These are phyloP conservation scores for Turdus rufiventris DNA, from an alignment of 2,113 vertebrate genomes.

Conservation along the genomic window DNA sequence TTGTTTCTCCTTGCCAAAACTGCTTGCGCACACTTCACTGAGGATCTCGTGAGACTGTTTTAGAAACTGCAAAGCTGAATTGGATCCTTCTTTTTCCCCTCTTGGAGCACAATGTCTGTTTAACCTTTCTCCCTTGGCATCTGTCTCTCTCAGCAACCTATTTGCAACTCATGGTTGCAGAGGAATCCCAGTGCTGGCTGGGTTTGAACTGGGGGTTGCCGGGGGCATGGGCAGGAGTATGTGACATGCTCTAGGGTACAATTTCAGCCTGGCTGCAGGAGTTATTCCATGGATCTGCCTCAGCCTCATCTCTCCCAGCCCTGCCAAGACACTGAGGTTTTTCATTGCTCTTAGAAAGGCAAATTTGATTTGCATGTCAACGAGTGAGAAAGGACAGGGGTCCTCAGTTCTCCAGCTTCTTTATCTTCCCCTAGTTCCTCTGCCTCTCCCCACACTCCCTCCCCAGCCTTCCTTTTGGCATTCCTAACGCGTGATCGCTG, in stretches of 20 bases:
- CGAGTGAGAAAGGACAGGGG: neutral
- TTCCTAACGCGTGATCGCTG: neutral
- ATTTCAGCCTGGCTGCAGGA: neutral
- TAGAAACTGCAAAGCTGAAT: slow-evolving; percentile 29
- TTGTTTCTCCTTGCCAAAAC: slow-evolving; percentile 27
- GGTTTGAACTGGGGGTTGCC: neutral
- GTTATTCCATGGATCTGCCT: neutral
- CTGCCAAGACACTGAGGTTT: neutral
- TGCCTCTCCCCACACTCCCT: neutral
- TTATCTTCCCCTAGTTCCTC: neutral
- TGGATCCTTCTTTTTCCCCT: neutral
- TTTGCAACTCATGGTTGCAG: neutral
- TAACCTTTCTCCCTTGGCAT: slow-evolving; percentile 45
- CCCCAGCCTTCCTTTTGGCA: neutral
- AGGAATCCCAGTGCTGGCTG: neutral
- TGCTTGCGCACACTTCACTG: neutral
- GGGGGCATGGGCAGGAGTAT: neutral
- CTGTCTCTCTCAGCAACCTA: neutral
- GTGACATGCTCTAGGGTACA: fast-evolving
- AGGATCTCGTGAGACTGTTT: slow-evolving; percentile 5
- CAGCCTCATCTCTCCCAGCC: neutral
- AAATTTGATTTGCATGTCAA: slow-evolving; percentile 12
- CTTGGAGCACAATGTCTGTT: neutral
- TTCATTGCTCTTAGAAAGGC: neutral
- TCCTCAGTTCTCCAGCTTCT: neutral